Evolutionary conservation across 1,140 invertebrate species (phyloP), one percentile per base, ranked within the genome.

Genomic region (Cephus cinctus): DNA sequence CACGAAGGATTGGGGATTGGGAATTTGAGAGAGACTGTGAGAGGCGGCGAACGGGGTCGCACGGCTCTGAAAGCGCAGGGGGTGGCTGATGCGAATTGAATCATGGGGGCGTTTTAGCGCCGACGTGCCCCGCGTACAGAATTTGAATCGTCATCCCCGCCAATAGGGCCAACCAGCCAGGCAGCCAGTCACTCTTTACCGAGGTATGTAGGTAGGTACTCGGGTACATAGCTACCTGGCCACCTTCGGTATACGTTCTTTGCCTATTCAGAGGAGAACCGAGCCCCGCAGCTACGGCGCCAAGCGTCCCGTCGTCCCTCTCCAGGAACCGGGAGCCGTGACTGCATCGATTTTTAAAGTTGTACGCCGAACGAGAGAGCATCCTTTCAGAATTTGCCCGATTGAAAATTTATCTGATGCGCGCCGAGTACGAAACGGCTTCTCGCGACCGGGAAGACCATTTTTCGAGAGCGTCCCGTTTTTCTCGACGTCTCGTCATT

Each of bases 101-200:
- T 74, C 70, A 74, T 72, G 66, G 66, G 69, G 68, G 69, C 69
- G 70, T 75, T 75, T 75, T 73, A 71, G 64, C 68, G 65, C 64
- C 59, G 65, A 72, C 72, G 69, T 72, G 71, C 55, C 44, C 61
- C 48, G 69, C 68, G 68, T 75, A 69, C 57, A 52, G 60, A 69
- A 69, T 65, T 65, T 51, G 51, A 58, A 59, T 53, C 39, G n/a
- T 15, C 39, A 41, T 19, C 39, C 39, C 39, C 20, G 9, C 18
- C 16, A n/a, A 16, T n/a, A n/a, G n/a, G n/a, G n/a, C n/a, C n/a
- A n/a, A n/a, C n/a, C n/a, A n/a, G n/a, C n/a, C 52, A 6, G 25
- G n/a, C 6, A 27, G 6, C 25, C n/a, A n/a, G n/a, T 16, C 30
- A 14, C 5, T n/a, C 38, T 22, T 40, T 22, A 12, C 20, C 11